Evolutionary conservation across 2,888 invertebrate genomes (phyloP), one percentile per base, ranked within the genome.

Genomic region (Onthophagus sagittarius): DNA sequence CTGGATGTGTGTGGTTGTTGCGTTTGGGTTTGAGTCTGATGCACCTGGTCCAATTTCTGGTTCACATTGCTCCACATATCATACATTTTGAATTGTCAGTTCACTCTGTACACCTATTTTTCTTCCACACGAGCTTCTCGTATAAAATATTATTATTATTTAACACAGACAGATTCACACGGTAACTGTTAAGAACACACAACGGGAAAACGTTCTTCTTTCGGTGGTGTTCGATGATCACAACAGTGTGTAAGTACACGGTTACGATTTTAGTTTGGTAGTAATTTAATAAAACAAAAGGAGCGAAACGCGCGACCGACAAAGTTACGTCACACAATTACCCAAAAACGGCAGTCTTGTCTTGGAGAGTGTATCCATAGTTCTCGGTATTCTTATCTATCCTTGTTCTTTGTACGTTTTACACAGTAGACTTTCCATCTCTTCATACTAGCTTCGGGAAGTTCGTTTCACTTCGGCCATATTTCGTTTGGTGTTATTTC

Each of bases 51-150:
- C 89, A 92, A 85, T 87, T 92, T 92, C 79, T 91, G 90, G 87
- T 89, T 90, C 83, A 93, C 92, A 84, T 90, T 90, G 88, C 90
- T 92, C 93, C 93, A 93, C 92, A 93, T 93, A 87, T 93, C 93
- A 87, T 92, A 93, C 93, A 93, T 93, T 85, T 90, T 91, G 80
- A 73, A 72, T 23, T 23, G 23, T 15, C 67, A 67, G 31, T 67
- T 64, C 32, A 63, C 63, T 14, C 7, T 23, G 67, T 67, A 9
- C 39, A 53, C 39, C 39, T 53, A 4, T 53, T 53, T 53, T 23
- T 23, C 23, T 23, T 23, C 23, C 23, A 53, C 39, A 53, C 39
- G 39, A 7, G 39, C 11, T 53, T 63, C 71, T 72, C 72, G 64
- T 63, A 13, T 31, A 69, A 67, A 67, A 67, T 67, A 15, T 64